Evolutionary conservation across 1,140 invertebrate genomes (phyloP).

Genomic region (Acromyrmex charruanus): DNA sequence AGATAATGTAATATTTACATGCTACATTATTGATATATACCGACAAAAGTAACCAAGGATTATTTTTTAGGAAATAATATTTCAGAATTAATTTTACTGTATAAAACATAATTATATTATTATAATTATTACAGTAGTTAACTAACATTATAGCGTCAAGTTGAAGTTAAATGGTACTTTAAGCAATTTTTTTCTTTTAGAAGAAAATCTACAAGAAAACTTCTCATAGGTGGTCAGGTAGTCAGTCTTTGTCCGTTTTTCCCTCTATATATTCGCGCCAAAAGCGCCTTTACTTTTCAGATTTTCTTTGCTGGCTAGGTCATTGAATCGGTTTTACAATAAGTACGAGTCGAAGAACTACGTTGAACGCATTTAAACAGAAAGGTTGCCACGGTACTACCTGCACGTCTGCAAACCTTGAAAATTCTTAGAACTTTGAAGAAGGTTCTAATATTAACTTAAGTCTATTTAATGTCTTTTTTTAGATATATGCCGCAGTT

Average conservation of each 20-base stretch:
- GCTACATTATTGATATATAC: background rate
- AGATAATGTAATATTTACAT: background rate
- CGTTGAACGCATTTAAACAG: slow-evolving; percentile 16
- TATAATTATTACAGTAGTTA: background rate
- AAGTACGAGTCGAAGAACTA: background rate
- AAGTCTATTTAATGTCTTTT: background rate
- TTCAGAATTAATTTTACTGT: background rate
- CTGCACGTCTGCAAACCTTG: background rate
- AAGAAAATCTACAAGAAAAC: background rate
- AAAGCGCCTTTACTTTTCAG: slow-evolving; percentile 22
- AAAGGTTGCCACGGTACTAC: background rate
- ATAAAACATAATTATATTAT: background rate
- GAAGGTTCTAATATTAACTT: background rate
- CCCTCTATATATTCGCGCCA: background rate
- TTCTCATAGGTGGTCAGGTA: slow-evolving; percentile 4
- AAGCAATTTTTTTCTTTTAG: background rate
- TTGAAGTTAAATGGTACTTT: background rate
- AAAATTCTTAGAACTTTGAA: background rate
- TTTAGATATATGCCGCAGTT: background rate
- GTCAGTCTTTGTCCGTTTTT: background rate
- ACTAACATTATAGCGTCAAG: background rate
- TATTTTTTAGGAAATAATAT: background rate
- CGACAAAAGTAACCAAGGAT: background rate
- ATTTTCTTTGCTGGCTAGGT: background rate
- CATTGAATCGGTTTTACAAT: background rate